These are phyloP conservation scores for Cebus imitator DNA, from an alignment of 2,113 vertebrate species.

Conservation along the genomic window DNA sequence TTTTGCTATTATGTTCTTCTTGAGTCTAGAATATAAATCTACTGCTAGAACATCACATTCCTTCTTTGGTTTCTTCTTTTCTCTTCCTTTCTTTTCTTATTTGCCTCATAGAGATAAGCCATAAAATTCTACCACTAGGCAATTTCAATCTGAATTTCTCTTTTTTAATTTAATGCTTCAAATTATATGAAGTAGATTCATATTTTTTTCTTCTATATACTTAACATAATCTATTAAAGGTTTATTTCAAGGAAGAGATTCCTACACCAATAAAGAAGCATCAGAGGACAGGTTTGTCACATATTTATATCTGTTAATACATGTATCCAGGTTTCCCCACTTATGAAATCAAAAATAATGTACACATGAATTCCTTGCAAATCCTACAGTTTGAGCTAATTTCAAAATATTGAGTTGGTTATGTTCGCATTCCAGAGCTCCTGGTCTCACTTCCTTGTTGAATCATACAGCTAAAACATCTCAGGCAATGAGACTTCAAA, in stretches of 20 bases:
- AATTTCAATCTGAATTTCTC: not conserved
- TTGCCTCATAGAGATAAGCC: not conserved
- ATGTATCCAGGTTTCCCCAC: not conserved
- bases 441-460: not conserved
- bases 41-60: not conserved
- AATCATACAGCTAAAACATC: not conserved
- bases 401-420: not conserved
- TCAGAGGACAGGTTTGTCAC: not conserved
- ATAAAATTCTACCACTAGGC: not conserved
- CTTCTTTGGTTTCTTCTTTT: not conserved
- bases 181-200: slow-evolving; percentile 17
- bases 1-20: not conserved
- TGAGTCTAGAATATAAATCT: not conserved
- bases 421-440: not conserved
- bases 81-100: not conserved
- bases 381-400: not conserved
- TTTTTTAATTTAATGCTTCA: not conserved
- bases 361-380: not conserved
- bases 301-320: not conserved
- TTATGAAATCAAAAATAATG: not conserved
- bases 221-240: slow-evolving; percentile 5
- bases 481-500: not conserved
- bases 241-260: slow-evolving; percentile 14
- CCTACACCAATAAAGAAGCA: not conserved
- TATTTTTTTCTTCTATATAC: not conserved